Base-by-base conservation (phyloP, 2,797 vertebrate genomes). In the Catharus ustulatus region DNA sequence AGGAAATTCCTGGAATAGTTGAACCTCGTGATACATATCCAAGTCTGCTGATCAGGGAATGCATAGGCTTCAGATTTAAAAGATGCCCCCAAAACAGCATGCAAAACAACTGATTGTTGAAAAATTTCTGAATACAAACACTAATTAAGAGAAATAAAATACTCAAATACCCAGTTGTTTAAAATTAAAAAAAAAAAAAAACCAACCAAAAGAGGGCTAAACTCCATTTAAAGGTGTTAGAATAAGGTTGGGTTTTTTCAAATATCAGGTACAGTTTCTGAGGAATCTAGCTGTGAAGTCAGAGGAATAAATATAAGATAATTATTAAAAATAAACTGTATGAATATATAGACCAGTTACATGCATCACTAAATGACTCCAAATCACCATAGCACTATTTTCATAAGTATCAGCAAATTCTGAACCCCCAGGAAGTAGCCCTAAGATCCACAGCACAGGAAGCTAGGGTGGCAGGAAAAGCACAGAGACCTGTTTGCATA, bases 1-100 rank as follows among this genome's bases (percentile, higher is more conserved):
- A 78, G 71, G 86, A 95, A 95, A 96, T 96, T 91, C 93, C 74
- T 87, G 63, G 74, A 93, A 95, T 96, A 93, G 82, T 94, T 95
- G 80, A 20, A 95, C 48, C 71, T 93, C 7, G 15, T 93, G 94
- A 83, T 36, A 71, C 16, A 61, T 58, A 94, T 51, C 36, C 58
- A 75, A 45, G 45, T 92, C 90, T 88, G 77, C 52, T 91, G 80
- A 92, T 84, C 52, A 57, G 1, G 2, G 59, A 92, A 91, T 59
- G n/a, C 38, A 84, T 49, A 69, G 59, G 48, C 34, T 86, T 73
- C 26, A 43, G 42, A 87, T 94, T 81, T 55, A 66, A 81, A 90
- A 75, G 48, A 52, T 27, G 3, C 7, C 26, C 83, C 26, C 66
- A 76, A 90, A 72, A 38, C 40, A 10, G 18, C 32, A 69, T 30